Base-by-base conservation (phyloP, 1,140 invertebrate genomes). In the Euwallacea fornicatus region DNA sequence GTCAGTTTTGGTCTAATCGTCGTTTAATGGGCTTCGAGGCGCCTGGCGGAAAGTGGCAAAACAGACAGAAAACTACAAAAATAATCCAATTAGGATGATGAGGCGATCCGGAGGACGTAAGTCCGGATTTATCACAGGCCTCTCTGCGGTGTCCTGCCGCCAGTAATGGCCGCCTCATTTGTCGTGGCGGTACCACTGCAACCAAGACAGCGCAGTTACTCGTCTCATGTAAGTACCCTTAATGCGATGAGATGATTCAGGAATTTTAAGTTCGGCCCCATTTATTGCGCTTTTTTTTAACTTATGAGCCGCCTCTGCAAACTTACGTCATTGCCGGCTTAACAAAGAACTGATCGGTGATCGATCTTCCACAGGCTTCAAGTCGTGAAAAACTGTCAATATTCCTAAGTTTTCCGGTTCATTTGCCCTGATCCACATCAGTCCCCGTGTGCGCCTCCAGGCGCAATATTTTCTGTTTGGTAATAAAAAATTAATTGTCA, bases 71-170 rank as follows among this genome's bases (percentile, higher is more conserved):
- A 58, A 70, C 54, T 46, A 33, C 21, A 4, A 70, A 70, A 70
- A 70, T 70, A 70, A 70, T 70, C 68, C 68, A 70, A 63, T 70
- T 70, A 70, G 59, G 11, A 13, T 70, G 68, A 70, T 70, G 68
- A 70, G 61, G 44, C 68, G 44, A 60, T 65, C 68, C 55, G 15
- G 9, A 55, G 46, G 13, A 58, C 61, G 63, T 70, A 60, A 70
- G 60, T 70, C 42, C 7, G 68, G 68, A 70, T 70, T 70, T 70
- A 70, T 63, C 42, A 70, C 6, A 9, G 7, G 60, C 21, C 65
- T n/a, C 46, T 59, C 16, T 42, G 56, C 55, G 56, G 59, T 69
- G 13, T 44, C 33, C 56, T 21, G 43, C 59, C 56, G 56, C 66
- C 44, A 10, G 66, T 68, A 68, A 60, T 68, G 66, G 41, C 43